Evolutionary conservation across 2,113 vertebrate species (phyloP), one percentile per base, ranked within the genome.

Genomic region (Chaetura pelagica): DNA sequence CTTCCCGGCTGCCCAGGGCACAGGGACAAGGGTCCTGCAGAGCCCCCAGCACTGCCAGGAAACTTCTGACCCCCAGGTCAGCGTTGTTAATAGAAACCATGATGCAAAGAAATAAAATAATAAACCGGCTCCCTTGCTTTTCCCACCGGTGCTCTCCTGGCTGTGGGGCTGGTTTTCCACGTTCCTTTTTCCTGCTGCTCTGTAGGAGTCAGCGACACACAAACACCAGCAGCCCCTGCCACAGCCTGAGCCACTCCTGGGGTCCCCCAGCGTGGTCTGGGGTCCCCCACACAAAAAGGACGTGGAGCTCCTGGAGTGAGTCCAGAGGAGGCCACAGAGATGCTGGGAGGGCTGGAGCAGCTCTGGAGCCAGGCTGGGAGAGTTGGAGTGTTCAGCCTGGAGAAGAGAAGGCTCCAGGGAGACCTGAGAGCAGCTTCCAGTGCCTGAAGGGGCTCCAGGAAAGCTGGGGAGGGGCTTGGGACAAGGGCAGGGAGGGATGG

Each of bases 181-280:
- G 40, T 0, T 8, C 20, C 52, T 44, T 16, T 2, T 2, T 5
- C 49, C 22, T 22, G 9, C 5, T 5, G 1, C 4, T 64, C 58
- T 0, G 0, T 38, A 22, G 38, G 84, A 76, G 2, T 3, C 8
- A 0, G 61, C 34, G 64, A 32, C 0, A 27, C 51, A 15, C 26
- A 15, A 8, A 26, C 51, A 52, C 51, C 51, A 52, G 51, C 6
- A 12, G 66, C 29, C 32, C 27, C 51, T 64, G 51, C 42, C 4
- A 0, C 2, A 4, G n/a, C 48, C 46, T 2, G 2, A n/a, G 59
- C 29, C 3, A 0, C 58, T 16, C 19, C 0, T 0, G 3, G 7
- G 3, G 29, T 6, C 20, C 46, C 46, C 20, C 46, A 19, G 18
- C 18, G 20, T 48, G 46, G 20, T 48, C 46, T 48, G 46, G 46